Evolutionary conservation across 1,140 invertebrate species (phyloP).

Genomic region (Caerostris extrusa): DNA sequence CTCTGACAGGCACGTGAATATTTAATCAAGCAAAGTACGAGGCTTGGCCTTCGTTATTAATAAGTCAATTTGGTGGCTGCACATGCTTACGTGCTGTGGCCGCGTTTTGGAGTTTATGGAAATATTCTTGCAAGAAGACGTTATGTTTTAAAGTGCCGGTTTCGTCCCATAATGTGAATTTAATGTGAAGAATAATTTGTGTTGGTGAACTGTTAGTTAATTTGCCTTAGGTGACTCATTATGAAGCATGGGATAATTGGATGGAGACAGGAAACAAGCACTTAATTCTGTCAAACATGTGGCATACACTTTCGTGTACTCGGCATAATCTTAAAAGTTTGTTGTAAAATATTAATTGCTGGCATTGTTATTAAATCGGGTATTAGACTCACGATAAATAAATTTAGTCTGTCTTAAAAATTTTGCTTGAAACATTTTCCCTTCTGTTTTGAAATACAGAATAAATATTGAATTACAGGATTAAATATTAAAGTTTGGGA

Average conservation of each 20-base stretch:
- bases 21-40: conserved; percentile 11
- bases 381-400: too few species aligned
- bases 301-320: too few species aligned
- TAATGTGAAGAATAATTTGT: background rate
- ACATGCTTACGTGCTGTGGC: background rate
- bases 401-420: too few species aligned
- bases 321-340: too few species aligned
- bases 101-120: background rate
- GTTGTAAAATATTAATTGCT: too few species aligned
- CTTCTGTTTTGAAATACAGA: too few species aligned
- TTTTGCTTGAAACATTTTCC: too few species aligned
- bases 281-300: background rate
- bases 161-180: background rate
- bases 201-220: background rate
- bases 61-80: conserved; percentile 9
- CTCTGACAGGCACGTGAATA: conserved; percentile 30
- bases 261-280: background rate
- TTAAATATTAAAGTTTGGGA: background rate
- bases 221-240: background rate
- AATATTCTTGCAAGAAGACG: background rate
- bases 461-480: too few species aligned
- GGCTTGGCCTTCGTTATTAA: conserved; percentile 31
- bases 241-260: background rate
- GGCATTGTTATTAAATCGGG: too few species aligned
- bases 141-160: background rate